A percentile compares a stretch with the other conserved stretches of the same genome.
Conservation (phyloP, 2,888 invertebrate genomes). For the Barypeithes pellucidus region DNA sequence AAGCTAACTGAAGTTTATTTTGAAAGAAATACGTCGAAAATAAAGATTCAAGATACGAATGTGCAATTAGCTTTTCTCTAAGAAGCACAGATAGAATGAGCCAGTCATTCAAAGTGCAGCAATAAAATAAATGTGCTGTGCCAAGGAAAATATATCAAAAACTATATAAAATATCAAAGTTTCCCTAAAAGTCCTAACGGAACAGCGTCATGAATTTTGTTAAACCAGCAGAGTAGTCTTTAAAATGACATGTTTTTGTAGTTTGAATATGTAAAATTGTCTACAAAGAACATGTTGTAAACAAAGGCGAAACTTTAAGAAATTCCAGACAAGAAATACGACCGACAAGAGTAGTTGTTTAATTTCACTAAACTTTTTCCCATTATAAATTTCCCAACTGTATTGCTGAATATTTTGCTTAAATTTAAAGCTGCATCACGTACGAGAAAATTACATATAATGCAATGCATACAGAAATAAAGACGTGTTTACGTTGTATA, state of each 20-base stretch:
- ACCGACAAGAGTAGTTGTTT: slow-evolving; percentile 26
- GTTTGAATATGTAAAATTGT: slow-evolving; percentile 4
- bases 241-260: not conserved
- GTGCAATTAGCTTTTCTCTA: too few species aligned
- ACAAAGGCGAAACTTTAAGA: slow-evolving; percentile 38
- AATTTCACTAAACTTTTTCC: slow-evolving; percentile 48
- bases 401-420: slow-evolving; percentile 48
- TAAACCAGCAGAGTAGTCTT: too few species aligned
- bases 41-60: too few species aligned
- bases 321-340: slow-evolving; percentile 40
- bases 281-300: slow-evolving; percentile 12
- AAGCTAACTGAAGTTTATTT: too few species aligned
- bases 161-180: too few species aligned
- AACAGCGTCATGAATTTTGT: too few species aligned
- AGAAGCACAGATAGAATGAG: too few species aligned
- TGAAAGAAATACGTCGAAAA: too few species aligned
- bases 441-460: slow-evolving; percentile 50
- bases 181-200: too few species aligned
- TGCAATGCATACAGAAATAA: slow-evolving; percentile 49
- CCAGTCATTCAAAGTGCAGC: too few species aligned
- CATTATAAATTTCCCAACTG: slow-evolving; percentile 45
- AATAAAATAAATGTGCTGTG: too few species aligned
- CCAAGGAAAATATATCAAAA: too few species aligned
- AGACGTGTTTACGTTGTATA: slow-evolving; percentile 51
- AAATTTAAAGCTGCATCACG: slow-evolving; percentile 47